Conservation (phyloP, 2,113 vertebrate species). For the Ciconia maguari region DNA sequence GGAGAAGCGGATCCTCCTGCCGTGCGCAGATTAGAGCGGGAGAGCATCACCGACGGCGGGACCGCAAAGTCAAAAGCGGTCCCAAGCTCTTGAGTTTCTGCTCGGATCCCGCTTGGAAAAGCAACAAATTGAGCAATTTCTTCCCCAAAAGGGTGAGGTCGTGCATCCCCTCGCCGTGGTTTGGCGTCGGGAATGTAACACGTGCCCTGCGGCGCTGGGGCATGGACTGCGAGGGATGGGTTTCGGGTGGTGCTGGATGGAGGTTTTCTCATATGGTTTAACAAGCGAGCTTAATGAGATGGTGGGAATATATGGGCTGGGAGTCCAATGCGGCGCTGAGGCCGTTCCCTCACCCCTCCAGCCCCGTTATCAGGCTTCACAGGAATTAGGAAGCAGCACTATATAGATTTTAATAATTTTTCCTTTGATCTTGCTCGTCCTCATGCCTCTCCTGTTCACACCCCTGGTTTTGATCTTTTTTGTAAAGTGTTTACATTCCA, state of each 20-base stretch:
- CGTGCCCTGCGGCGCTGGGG: fast-evolving
- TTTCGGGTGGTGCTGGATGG: neutral
- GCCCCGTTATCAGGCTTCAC: neutral
- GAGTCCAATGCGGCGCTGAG: fast-evolving
- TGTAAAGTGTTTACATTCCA: constrained; percentile 12
- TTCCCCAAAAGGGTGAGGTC: neutral
- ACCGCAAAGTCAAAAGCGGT: neutral
- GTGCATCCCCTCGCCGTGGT: fast-evolving
- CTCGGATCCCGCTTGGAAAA: neutral
- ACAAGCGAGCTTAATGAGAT: neutral
- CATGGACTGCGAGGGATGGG: neutral
- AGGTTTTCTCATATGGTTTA: neutral
- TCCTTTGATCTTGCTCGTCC: constrained; percentile 35
- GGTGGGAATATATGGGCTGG: fast-evolving
- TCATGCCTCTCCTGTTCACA: neutral
- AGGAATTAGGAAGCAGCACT: neutral
- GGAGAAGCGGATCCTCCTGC: constrained; percentile 38
- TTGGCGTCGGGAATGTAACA: fast-evolving
- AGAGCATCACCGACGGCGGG: neutral
- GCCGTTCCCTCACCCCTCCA: neutral
- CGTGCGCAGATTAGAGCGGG: neutral
- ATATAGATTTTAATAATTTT: neutral
- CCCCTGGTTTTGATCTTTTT: constrained; percentile 14
- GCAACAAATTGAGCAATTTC: neutral
- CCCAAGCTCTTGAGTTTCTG: neutral